Conservation (phyloP, 2,797 vertebrate genomes). For the Aphelocoma californica region DNA sequence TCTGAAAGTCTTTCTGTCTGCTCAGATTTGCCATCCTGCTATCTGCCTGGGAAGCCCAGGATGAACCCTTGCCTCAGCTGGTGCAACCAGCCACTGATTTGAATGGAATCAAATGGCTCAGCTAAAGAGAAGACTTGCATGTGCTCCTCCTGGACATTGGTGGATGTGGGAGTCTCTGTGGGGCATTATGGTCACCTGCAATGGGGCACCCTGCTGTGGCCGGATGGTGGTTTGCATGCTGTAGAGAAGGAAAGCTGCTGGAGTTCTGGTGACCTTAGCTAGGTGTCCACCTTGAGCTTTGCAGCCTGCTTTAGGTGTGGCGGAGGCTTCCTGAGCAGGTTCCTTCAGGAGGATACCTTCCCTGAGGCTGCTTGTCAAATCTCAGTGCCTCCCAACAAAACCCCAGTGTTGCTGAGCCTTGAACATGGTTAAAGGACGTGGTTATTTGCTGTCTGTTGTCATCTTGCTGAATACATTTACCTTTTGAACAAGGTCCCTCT, state of each 20-base stretch:
- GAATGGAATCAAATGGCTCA: background rate
- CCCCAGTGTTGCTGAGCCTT: background rate
- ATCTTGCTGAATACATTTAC: conserved; percentile 59
- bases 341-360: background rate
- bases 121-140: background rate
- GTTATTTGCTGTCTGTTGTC: conserved; percentile 38
- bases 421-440: background rate
- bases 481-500: conserved; percentile 65
- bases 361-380: background rate
- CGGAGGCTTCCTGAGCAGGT: background rate
- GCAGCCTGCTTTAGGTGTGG: background rate
- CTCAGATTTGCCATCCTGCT: background rate
- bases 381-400: background rate
- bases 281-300: conserved; percentile 54
- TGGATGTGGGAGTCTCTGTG: fast-evolving
- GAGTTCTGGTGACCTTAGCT: conserved; percentile 27
- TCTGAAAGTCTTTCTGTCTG: background rate
- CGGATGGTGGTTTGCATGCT: background rate
- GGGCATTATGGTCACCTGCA: background rate
- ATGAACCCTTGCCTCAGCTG: background rate
- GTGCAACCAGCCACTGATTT: background rate
- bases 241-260: background rate
- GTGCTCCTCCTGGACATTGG: background rate
- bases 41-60: background rate
- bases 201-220: background rate